phyloP scores from a whole-genome alignment of 2,888 invertebrate genomes.

The Lycaena phlaeas region DNA sequence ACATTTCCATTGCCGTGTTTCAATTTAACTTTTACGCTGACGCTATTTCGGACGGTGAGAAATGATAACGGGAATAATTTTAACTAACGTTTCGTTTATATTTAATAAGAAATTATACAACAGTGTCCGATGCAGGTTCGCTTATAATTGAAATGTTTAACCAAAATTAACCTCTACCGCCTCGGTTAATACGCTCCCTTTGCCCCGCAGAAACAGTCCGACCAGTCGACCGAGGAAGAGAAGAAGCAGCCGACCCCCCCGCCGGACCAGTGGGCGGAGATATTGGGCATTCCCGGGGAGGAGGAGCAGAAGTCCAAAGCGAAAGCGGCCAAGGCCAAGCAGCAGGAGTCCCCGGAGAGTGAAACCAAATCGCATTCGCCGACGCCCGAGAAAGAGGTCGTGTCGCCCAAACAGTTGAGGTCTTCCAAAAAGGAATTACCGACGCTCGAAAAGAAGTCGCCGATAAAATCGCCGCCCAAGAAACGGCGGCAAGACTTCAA shows the following conservation, averaged over 20 bases:
- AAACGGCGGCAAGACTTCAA: constrained; percentile 41
- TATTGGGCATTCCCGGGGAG: constrained; percentile 58
- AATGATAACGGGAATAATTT: neutral
- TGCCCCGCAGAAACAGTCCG: constrained; percentile 28
- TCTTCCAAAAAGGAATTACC: constrained; percentile 46
- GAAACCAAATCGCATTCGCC: constrained; percentile 24
- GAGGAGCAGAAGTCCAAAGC: constrained; percentile 26
- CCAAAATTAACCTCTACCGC: neutral
- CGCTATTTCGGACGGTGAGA: too few species aligned
- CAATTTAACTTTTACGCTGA: too few species aligned
- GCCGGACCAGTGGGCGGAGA: constrained; percentile 64
- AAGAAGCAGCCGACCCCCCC: constrained; percentile 60
- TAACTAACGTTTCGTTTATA: neutral
- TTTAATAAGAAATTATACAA: constrained; percentile 3
- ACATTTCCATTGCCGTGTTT: too few species aligned
- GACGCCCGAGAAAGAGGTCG: constrained; percentile 33
- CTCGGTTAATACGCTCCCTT: constrained; percentile 21
- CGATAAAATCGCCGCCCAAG: constrained; percentile 45
- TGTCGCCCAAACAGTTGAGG: constrained; percentile 46
- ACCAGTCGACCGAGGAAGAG: constrained; percentile 38
- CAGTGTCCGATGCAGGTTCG: constrained; percentile 55
- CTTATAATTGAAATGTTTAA: constrained; percentile 11
- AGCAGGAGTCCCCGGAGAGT: constrained; percentile 22
- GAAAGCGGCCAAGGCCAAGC: constrained; percentile 21
- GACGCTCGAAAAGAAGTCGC: constrained; percentile 34